Percentiles rank a stretch among this genome's conserved stretches.
These are phyloP conservation scores for Nanorana parkeri DNA, from an alignment of 2,113 vertebrate genomes.

Conservation along the genomic window DNA sequence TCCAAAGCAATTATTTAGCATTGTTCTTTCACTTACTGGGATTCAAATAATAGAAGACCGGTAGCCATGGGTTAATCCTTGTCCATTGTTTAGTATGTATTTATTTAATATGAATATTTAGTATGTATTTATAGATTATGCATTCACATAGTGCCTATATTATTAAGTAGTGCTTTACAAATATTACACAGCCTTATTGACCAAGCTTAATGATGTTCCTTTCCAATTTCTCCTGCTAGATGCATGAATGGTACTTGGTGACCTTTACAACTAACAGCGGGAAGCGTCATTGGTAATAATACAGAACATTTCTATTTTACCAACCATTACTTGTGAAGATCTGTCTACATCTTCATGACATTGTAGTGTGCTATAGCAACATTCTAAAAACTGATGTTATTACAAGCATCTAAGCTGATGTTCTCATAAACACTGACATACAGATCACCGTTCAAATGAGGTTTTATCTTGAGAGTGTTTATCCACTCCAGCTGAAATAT, in stretches of 20 bases:
- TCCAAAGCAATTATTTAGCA: no score
- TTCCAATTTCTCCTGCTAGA: not conserved
- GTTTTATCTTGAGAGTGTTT: conserved; percentile 40
- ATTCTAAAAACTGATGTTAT: not conserved
- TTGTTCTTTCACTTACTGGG: no score
- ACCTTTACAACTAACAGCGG: conserved; percentile 4
- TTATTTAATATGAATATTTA: no score
- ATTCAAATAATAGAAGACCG: no score
- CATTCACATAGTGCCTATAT: no score
- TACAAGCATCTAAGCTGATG: conserved; percentile 3
- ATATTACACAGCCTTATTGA: no score
- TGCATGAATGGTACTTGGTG: not conserved
- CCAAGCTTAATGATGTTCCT: no score
- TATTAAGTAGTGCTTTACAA: no score
- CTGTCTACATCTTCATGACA: not conserved
- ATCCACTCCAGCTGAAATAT: conserved; percentile 42
- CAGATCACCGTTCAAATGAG: conserved; percentile 31
- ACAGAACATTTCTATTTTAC: not conserved
- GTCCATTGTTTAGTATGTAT: no score
- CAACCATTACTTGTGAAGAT: not conserved
- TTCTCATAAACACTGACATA: conserved; percentile 1
- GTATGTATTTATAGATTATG: no score
- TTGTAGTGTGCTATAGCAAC: not conserved
- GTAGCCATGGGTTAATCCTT: no score
- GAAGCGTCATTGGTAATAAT: not conserved